Conservation (phyloP, 2,797 vertebrate genomes). For the Stomatorhinus walkeri region DNA sequence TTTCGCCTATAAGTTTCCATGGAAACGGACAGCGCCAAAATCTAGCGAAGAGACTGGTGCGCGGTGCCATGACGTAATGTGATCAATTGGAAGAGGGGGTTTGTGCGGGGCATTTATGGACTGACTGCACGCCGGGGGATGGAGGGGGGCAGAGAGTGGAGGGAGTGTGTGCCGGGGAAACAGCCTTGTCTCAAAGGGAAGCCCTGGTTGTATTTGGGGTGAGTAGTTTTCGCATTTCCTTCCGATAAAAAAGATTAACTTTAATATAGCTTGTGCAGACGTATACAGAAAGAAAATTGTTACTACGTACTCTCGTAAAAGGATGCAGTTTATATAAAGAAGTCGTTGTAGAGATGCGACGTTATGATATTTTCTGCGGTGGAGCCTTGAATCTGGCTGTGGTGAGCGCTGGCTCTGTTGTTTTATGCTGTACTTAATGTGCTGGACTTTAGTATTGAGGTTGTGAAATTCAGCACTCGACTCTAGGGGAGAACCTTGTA, state of each 20-base stretch:
- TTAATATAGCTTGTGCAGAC: background rate
- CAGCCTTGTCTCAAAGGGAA: background rate
- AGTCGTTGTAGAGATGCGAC: background rate
- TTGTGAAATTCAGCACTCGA: background rate
- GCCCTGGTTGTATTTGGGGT: constrained; percentile 21
- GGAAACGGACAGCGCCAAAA: constrained; percentile 60
- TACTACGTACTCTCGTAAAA: background rate
- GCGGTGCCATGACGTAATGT: constrained; percentile 58
- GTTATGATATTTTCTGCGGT: background rate
- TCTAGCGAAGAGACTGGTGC: constrained; percentile 40
- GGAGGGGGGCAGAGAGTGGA: constrained; percentile 13
- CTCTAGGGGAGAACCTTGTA: background rate
- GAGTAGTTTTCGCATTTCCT: constrained; percentile 20
- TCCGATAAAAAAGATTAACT: constrained; percentile 12
- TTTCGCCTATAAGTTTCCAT: constrained; percentile 51
- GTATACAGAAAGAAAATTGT: background rate
- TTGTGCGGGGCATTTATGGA: constrained; percentile 42
- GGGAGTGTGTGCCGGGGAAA: background rate
- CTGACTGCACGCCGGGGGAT: constrained; percentile 23
- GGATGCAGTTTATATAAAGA: background rate
- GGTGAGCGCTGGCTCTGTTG: background rate
- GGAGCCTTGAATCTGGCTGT: background rate
- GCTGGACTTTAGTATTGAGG: background rate
- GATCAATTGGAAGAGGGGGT: constrained; percentile 39
- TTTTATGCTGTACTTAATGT: background rate